Evolutionary conservation across 2,888 invertebrate species (phyloP).

Genomic region (Tetramorium bicarinatum): DNA sequence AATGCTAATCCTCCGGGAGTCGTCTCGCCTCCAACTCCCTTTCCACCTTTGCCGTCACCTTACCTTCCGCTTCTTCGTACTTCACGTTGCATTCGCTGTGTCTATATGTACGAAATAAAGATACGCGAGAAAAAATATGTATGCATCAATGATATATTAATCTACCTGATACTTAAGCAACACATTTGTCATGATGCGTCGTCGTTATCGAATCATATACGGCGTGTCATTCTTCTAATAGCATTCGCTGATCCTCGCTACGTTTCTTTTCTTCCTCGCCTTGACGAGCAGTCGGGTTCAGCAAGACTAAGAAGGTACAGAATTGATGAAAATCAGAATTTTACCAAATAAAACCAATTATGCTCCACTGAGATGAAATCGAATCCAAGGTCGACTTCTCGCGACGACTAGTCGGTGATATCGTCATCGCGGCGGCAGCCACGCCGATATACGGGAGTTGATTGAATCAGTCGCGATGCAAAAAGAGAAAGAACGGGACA

Average conservation of each 20-base stretch:
- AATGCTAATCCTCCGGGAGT: slow-evolving; percentile 83
- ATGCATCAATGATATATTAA: slow-evolving; percentile 17
- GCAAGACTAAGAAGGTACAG: neutral
- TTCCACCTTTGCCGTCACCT: slow-evolving; percentile 31
- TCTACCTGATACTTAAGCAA: slow-evolving; percentile 22
- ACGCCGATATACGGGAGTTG: slow-evolving; percentile 73
- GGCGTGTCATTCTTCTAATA: slow-evolving; percentile 22
- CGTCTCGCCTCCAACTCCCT: slow-evolving; percentile 56
- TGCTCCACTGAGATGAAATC: slow-evolving; percentile 49
- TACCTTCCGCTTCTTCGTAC: slow-evolving; percentile 20
- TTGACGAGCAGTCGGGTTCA: neutral
- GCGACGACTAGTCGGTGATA: slow-evolving; percentile 67
- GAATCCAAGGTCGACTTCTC: slow-evolving; percentile 70
- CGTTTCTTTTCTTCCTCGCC: slow-evolving; percentile 1
- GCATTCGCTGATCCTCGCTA: neutral
- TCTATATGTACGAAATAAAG: slow-evolving; percentile 30
- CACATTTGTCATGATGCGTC: slow-evolving; percentile 33
- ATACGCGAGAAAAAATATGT: slow-evolving; percentile 5
- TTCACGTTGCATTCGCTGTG: slow-evolving; percentile 18
- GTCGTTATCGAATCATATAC: slow-evolving; percentile 48
- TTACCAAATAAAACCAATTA: neutral
- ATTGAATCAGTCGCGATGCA: slow-evolving; percentile 77
- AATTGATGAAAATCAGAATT: slow-evolving; percentile 18
- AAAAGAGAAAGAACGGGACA: slow-evolving; percentile 78
- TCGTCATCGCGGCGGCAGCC: slow-evolving; percentile 50